Evolutionary conservation across 2,888 invertebrate species (phyloP), one percentile per base, ranked within the genome.

Genomic region (Ypsolopha sequella): DNA sequence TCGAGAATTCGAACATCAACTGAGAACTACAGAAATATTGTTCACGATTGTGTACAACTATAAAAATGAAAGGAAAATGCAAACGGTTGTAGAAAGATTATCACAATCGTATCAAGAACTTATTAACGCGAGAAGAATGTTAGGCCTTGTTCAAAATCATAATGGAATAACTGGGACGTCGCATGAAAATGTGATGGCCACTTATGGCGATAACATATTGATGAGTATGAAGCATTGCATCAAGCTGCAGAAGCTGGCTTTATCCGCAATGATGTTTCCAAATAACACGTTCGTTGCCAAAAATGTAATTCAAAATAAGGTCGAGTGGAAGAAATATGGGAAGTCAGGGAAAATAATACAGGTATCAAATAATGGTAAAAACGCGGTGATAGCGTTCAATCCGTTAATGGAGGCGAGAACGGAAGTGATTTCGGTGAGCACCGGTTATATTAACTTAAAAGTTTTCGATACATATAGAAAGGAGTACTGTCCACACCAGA

Each of bases 121-220:
- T 55, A 92, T 94, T 48, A 89, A 89, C 46, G 96, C 94, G 0
- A 87, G 98, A 46, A 89, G 96, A 47, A 94, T 94, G 74, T 84
- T 98, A 55, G 98, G 94, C 0, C 85, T 98, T 9, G 98, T 98
- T 70, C 97, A 98, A 72, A 99, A 99, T 73, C 99, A 99, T 75
- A 98, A 99, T 70, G 98, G 98, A 7, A 98, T 98, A 52, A 98
- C 98, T 0, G 98, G 98, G 6, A 98, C 98, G 0, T 95, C 96
- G 1, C 96, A 96, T 69, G 91, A 93, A 0, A 92, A 90, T 59
- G 98, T 98, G 0, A 98, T 97, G 94, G 91, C 93, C 54, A 98
- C 99, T 74, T 99, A 97, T 69, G 96, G 96, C 0, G 86, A 94
- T 51, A 95, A 95, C 63, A 73, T 97, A 38, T 94, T 94, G 64